Evolutionary conservation across 2,888 invertebrate genomes (phyloP).

Genomic region (Cyclophora albipunctata): DNA sequence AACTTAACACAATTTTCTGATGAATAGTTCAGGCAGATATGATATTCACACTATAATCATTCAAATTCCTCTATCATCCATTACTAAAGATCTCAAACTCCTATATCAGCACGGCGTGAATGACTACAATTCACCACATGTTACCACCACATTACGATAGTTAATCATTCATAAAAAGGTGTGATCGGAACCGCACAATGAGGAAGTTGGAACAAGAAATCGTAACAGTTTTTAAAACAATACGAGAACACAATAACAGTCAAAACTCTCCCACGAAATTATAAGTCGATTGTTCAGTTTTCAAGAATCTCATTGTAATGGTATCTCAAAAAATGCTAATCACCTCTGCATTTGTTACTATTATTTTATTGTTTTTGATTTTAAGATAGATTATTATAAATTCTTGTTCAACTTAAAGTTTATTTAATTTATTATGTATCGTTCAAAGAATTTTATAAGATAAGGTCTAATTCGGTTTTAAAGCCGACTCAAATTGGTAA

Average conservation of each 20-base stretch:
- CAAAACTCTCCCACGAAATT: slow-evolving; percentile 46
- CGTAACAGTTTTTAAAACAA: slow-evolving; percentile 15
- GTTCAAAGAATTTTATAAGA: too few relatives aligned
- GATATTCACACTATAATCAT: too few relatives aligned
- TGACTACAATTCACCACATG: background rate
- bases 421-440: too few relatives aligned
- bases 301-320: slow-evolving; percentile 37
- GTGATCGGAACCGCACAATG: slow-evolving; percentile 13
- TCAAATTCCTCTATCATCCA: too few relatives aligned
- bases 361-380: background rate
- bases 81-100: too few relatives aligned
- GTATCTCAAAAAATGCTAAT: slow-evolving; percentile 15
- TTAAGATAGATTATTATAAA: too few relatives aligned
- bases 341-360: background rate
- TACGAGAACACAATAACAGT: slow-evolving; percentile 13
- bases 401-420: too few relatives aligned
- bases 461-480: too few relatives aligned
- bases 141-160: too few relatives aligned
- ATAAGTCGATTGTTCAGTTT: slow-evolving; percentile 48
- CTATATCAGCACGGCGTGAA: background rate
- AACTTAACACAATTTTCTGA: too few relatives aligned
- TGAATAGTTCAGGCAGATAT: too few relatives aligned
- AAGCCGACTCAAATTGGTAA: too few relatives aligned
- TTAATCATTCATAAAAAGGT: slow-evolving; percentile 4
- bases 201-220: slow-evolving; percentile 17